Evolutionary conservation across 2,888 invertebrate genomes (phyloP), one percentile per base, ranked within the genome.

Genomic region (Polydrusus pterygomalis): DNA sequence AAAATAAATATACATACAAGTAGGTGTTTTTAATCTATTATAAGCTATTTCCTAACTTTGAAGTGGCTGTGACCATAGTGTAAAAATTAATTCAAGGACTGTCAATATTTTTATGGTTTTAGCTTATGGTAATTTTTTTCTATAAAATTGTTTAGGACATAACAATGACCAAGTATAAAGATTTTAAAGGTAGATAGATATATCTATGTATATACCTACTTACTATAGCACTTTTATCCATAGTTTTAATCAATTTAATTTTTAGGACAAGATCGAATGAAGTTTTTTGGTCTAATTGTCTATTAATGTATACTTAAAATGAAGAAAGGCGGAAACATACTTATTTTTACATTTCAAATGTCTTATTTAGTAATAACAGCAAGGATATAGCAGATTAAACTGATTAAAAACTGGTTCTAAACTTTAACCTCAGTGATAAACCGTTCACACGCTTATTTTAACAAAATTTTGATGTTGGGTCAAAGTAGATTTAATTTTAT

Each of bases 71-170:
- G 34, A 54, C 54, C 20, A 54, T 6, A 30, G 9, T 9, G 25
- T 30, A 49, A 63, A 51, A 63, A 70, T 62, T 62, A 70, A 38
- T 64, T 63, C 71, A 71, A 71, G 71, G 71, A 63, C 38, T 71
- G 54, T 71, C 71, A 71, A 71, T 63, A 71, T 63, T 71, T 51
- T 64, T 54, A 64, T 60, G 11, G 9, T 17, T 17, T 17, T 38
- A 18, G 38, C 18, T 34, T 60, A 60, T 60, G 58, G 58, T 60
- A 60, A 38, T 60, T 60, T 58, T n/a, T 60, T 60, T 15, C 38
- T 17, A 17, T 60, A 38, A 38, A 60, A 38, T 7, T 13, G 5
- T 60, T 60, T 60, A 34, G 7, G 10, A 34, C 17, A 60, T 38
- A 60, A 60, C 58, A 60, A 60, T 60, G 17, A 38, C 18, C 17